Evolutionary conservation across 2,797 vertebrate species (phyloP).

Genomic region (Oryzias sinensis): DNA sequence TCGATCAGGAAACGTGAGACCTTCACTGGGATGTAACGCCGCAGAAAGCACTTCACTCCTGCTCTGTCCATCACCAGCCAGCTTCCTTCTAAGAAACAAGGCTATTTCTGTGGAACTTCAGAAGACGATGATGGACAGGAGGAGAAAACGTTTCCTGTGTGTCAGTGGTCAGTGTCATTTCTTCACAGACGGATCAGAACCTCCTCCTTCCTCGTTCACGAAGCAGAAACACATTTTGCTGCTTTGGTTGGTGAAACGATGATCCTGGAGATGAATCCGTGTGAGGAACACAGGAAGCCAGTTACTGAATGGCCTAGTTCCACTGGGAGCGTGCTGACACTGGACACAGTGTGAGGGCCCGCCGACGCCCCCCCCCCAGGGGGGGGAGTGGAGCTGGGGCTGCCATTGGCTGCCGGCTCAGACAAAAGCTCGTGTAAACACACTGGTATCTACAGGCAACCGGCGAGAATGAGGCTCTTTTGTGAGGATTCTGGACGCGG

Average conservation of each 20-base stretch:
- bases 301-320: conserved; percentile 67
- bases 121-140: too few relatives aligned
- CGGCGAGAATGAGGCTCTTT: conserved; percentile 70
- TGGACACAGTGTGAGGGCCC: conserved; percentile 29
- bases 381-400: conserved; percentile 41
- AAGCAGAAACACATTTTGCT: too few relatives aligned
- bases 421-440: conserved; percentile 74
- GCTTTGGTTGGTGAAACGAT: too few relatives aligned
- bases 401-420: conserved; percentile 47
- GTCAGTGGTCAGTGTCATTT: too few relatives aligned
- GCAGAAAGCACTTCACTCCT: not conserved
- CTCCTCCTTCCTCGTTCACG: too few relatives aligned
- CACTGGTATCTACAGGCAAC: conserved; percentile 74
- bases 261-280: conserved; percentile 8
- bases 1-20: conserved; percentile 36
- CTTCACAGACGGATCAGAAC: too few relatives aligned
- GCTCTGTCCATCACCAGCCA: not conserved
- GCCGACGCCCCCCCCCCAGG: conserved; percentile 14
- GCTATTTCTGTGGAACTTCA: too few relatives aligned
- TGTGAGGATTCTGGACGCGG: conserved; percentile 66
- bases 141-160: too few relatives aligned
- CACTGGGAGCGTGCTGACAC: conserved; percentile 30
- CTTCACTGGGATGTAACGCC: conserved; percentile 13
- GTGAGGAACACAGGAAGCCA: conserved; percentile 56
- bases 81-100: too few relatives aligned